phyloP scores from a whole-genome alignment of 2,888 invertebrate genomes.

The Pachliopta kotzebuea region DNA sequence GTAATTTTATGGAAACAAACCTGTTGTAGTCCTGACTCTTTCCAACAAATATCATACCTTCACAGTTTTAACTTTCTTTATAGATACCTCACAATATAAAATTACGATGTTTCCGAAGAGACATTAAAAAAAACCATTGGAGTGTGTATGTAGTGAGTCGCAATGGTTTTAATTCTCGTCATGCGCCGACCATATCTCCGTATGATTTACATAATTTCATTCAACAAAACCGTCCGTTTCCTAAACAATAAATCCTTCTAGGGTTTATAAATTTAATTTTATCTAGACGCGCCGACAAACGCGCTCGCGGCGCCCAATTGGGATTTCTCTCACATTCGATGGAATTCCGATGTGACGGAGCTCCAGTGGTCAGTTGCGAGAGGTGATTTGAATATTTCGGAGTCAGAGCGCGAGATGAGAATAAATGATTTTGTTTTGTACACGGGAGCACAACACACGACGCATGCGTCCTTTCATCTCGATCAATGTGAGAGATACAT shows the following conservation, averaged over 20 bases:
- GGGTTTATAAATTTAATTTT: constrained; percentile 29
- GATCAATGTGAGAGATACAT: not conserved
- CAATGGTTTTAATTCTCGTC: not conserved
- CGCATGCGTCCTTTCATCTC: not conserved
- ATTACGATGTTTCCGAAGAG: not conserved
- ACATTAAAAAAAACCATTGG: not conserved
- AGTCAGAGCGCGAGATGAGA: constrained; percentile 36
- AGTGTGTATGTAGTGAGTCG: not conserved
- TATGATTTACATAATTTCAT: constrained; percentile 23
- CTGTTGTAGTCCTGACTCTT: too few relatives aligned
- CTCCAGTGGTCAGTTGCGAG: constrained; percentile 43
- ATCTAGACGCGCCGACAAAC: constrained; percentile 27
- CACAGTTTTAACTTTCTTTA: too few relatives aligned
- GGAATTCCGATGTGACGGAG: constrained; percentile 54
- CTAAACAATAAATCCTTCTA: constrained; percentile 35
- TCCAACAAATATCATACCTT: too few relatives aligned
- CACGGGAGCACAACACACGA: constrained; percentile 24
- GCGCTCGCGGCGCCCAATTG: constrained; percentile 35
- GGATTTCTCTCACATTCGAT: constrained; percentile 46
- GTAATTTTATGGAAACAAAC: too few relatives aligned
- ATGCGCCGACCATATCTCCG: constrained; percentile 6
- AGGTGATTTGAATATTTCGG: constrained; percentile 42
- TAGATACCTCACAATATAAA: too few relatives aligned
- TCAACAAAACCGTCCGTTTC: constrained; percentile 31
- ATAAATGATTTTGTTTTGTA: constrained; percentile 31